Evolutionary conservation across 2,888 invertebrate genomes (phyloP), one percentile per base, ranked within the genome.

Genomic region (Anticlea derivata): DNA sequence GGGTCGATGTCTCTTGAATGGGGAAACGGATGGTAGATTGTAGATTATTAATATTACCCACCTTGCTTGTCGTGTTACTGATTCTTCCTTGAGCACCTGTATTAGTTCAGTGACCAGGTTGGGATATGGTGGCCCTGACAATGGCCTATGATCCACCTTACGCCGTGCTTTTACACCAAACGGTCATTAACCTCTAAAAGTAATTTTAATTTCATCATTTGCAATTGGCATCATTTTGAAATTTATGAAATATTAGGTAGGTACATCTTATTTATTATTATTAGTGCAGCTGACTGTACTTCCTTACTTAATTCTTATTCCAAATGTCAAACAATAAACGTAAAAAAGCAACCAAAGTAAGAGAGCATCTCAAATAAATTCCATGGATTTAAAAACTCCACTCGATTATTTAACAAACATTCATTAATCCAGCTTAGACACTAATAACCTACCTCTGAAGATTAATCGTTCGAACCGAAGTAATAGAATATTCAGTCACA

Each of bases 401-500:
- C 70, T 75, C 78, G 73, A 76, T 80, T 77, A 75, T 73, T 78
- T 74, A 80, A 77, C 82, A 86, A 86, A 87, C 82, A 86, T 70
- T 75, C 83, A 86, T 87, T 86, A 88, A 87, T 88, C 78, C 75
- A 75, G 73, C 74, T 81, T 76, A 80, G 83, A 83, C 84, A 78
- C 78, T 85, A 86, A 87, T 84, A 83, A 83, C 78, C 67, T 69
- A 73, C 63, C 61, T 61, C 61, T 61, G 73, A 83, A 87, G 86
- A 89, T 89, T 86, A 86, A 87, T 87, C 74, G 84, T 72, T 66
- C 65, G 37, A 38, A 73, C 73, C 65, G 65, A 65, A 73, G 78
- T 84, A 86, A 87, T 86, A 89, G 87, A 88, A 88, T 87, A 86
- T 84, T 82, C 83, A 83, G 85, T 87, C 83, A 83, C 83, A 84